A percentile compares a stretch with the other conserved stretches of the same genome.
These are phyloP conservation scores for Stratiomys singularior DNA, from an alignment of 2,888 invertebrate genomes.

Conservation along the genomic window DNA sequence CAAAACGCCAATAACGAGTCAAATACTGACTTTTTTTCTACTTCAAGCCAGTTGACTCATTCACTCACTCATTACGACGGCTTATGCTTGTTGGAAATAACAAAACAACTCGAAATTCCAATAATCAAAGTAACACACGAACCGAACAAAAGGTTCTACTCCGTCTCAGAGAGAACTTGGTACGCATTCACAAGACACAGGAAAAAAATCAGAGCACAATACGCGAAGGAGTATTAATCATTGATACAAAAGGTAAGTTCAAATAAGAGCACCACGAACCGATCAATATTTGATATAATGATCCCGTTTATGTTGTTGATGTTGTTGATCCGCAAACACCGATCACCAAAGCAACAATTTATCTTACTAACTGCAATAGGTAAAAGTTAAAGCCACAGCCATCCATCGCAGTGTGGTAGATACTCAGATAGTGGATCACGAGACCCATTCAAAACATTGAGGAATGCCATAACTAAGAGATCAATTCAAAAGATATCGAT, in stretches of 20 bases:
- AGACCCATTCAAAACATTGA: background rate
- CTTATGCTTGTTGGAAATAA: background rate
- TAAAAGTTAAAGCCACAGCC: background rate
- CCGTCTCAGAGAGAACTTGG: conserved; percentile 3
- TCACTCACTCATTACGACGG: background rate
- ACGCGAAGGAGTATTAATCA: background rate
- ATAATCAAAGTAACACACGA: conserved; percentile 9
- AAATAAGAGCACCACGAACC: background rate
- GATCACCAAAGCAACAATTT: conserved; percentile 1
- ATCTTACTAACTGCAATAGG: background rate
- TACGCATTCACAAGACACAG: background rate
- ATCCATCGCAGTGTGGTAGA: background rate
- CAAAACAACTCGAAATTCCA: background rate
- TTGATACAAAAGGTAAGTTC: background rate
- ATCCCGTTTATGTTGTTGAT: background rate
- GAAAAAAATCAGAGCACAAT: background rate
- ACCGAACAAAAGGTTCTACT: conserved; percentile 16
- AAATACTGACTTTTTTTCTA: conserved; percentile 16
- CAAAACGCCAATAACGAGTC: background rate
- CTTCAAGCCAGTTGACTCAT: conserved; percentile 17
- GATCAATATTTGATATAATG: background rate
- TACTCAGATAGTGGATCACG: too few species aligned
- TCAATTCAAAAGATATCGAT: conserved; percentile 15
- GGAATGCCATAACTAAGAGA: conserved; percentile 9
- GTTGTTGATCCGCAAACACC: background rate